A percentile compares a stretch with the other conserved stretches of the same genome.
Conservation (phyloP, 1,140 invertebrate species). For the Choristoneura fumiferana region DNA sequence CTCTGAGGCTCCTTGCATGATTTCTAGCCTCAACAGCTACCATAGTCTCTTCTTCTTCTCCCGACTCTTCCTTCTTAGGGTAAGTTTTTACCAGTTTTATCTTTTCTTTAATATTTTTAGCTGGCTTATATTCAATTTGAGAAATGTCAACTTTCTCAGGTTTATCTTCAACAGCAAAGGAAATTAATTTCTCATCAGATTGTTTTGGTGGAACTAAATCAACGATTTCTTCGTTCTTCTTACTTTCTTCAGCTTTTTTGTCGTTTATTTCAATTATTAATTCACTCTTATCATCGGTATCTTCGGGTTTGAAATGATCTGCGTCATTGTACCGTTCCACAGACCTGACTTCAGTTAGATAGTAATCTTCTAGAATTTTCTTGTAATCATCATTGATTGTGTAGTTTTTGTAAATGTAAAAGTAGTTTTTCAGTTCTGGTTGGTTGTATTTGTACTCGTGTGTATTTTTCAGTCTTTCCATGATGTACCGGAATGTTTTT, state of each 20-base stretch:
- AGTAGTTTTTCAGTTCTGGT: constrained; percentile 82
- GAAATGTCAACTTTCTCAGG: constrained; percentile 66
- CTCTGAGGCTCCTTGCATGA: constrained; percentile 60
- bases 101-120: constrained; percentile 76
- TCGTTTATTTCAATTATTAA: constrained; percentile 44
- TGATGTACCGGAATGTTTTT: constrained; percentile 71
- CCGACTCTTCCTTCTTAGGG: constrained; percentile 69
- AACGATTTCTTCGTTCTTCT: constrained; percentile 69
- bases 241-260: constrained; percentile 37
- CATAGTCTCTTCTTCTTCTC: constrained; percentile 79
- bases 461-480: constrained; percentile 76
- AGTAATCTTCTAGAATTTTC: constrained; percentile 78
- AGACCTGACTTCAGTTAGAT: constrained; percentile 80
- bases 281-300: constrained; percentile 42
- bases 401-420: constrained; percentile 83
- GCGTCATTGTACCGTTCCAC: constrained; percentile 72
- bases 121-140: constrained; percentile 63
- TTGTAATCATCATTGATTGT: constrained; percentile 80
- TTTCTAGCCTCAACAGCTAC: constrained; percentile 80
- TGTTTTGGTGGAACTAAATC: constrained; percentile 51
- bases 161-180: constrained; percentile 72
- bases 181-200: constrained; percentile 67
- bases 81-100: constrained; percentile 72
- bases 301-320: constrained; percentile 42
- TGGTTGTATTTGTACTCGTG: constrained; percentile 76